A percentile compares a stretch with the other conserved stretches of the same genome.
Evolutionary conservation across 1,140 invertebrate species (phyloP).

Genomic region (Lutraria rhynchaena): DNA sequence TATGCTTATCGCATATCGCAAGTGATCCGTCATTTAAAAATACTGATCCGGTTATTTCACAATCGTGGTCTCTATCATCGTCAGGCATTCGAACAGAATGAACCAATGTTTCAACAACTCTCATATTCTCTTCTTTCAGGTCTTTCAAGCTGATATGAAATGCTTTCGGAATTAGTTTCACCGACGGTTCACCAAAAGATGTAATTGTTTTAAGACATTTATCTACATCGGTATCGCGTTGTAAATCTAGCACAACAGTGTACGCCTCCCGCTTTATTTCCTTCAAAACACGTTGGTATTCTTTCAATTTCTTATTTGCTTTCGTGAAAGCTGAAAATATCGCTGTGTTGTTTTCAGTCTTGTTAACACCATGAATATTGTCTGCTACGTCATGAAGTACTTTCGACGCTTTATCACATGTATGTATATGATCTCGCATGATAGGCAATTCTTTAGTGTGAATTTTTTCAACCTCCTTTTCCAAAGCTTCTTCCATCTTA

Average conservation of each 20-base stretch:
- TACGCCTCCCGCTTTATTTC: slow-evolving; percentile 49
- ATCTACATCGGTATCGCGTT: background rate
- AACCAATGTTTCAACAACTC: slow-evolving; percentile 46
- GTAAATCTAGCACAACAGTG: slow-evolving; percentile 23
- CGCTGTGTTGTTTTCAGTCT: slow-evolving; percentile 44
- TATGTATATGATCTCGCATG: slow-evolving; percentile 20
- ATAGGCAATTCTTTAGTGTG: slow-evolving; percentile 2
- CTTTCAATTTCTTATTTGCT: slow-evolving; percentile 33
- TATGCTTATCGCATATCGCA: slow-evolving; percentile 54
- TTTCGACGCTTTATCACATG: slow-evolving; percentile 39
- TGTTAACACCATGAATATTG: slow-evolving; percentile 5
- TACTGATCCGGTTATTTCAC: slow-evolving; percentile 46
- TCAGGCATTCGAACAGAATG: slow-evolving; percentile 51
- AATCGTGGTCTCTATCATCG: slow-evolving; percentile 49
- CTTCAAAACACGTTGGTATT: slow-evolving; percentile 37
- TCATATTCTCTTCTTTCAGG: slow-evolving; percentile 44
- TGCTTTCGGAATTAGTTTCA: slow-evolving; percentile 39
- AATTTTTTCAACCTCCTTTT: slow-evolving; percentile 6
- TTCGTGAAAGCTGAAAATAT: slow-evolving; percentile 33
- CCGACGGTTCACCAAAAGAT: slow-evolving; percentile 18
- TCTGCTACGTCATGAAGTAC: background rate
- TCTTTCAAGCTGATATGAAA: slow-evolving; percentile 27
- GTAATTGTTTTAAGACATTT: slow-evolving; percentile 8
- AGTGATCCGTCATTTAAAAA: slow-evolving; percentile 42
- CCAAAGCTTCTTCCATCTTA: slow-evolving; percentile 29